Evolutionary conservation across 1,140 invertebrate genomes (phyloP).

Genomic region (Conus ventricosus): DNA sequence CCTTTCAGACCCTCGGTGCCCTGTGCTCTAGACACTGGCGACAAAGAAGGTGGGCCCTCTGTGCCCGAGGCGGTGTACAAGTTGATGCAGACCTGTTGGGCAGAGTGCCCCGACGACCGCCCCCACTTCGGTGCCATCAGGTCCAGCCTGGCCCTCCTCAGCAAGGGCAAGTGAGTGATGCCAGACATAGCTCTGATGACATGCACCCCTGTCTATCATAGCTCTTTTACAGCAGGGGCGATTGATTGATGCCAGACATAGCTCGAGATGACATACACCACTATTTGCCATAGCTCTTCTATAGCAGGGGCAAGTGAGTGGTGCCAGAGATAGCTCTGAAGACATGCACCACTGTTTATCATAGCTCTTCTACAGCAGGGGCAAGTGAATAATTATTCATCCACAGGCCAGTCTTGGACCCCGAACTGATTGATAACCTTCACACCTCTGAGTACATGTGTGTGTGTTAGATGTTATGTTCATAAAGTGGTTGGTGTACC

Average conservation of each 20-base stretch:
- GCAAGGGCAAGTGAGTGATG: conserved; percentile 39
- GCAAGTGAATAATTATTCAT: no score
- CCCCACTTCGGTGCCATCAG: conserved; percentile 21
- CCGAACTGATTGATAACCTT: no score
- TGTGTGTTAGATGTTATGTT: no score
- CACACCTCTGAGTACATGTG: no score
- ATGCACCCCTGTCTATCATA: no score
- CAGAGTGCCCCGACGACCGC: conserved; percentile 12
- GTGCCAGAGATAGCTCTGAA: background rate
- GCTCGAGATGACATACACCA: no score
- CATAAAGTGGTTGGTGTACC: no score
- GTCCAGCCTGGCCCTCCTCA: background rate
- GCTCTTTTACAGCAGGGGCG: background rate
- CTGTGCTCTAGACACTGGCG: no score
- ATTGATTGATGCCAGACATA: background rate
- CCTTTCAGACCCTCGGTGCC: background rate
- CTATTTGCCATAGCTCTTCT: no score
- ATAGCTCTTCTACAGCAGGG: no score
- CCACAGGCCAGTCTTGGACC: no score
- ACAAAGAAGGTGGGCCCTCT: background rate
- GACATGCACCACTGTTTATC: no score
- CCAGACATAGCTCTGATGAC: background rate
- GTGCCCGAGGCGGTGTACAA: background rate
- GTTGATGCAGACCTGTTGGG: conserved; percentile 38
- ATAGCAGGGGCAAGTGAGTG: conserved; percentile 39